Evolutionary conservation across 2,888 invertebrate species (phyloP).

Genomic region (Hipparchia sbordonii): DNA sequence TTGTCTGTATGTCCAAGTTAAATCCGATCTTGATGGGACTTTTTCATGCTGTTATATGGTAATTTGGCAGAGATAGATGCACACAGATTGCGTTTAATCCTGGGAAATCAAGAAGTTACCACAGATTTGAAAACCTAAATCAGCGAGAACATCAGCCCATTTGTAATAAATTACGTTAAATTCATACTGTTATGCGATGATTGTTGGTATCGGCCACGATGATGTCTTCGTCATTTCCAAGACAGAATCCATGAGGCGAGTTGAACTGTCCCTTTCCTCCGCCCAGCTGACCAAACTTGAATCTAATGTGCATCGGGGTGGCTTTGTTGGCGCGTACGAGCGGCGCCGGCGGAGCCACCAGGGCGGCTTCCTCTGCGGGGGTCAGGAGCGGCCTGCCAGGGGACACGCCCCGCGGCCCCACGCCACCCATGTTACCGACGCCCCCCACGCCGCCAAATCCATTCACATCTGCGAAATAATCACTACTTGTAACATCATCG

Average conservation of each 20-base stretch:
- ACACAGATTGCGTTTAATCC: too few species aligned
- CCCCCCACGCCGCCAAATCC: slow-evolving; percentile 72
- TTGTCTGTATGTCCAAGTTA: too few species aligned
- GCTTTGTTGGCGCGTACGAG: slow-evolving; percentile 87
- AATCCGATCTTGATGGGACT: too few species aligned
- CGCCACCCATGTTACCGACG: slow-evolving; percentile 73
- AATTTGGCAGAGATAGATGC: too few species aligned
- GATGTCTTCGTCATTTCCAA: slow-evolving; percentile 97
- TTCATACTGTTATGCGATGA: slow-evolving; percentile 92
- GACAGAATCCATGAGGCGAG: slow-evolving; percentile 98
- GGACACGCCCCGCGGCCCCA: slow-evolving; percentile 80
- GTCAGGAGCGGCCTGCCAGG: slow-evolving; percentile 73
- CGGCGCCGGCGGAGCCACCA: slow-evolving; percentile 77
- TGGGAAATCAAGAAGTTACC: too few species aligned
- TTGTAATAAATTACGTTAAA: background rate
- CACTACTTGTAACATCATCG: too few species aligned
- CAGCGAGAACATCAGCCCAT: too few species aligned
- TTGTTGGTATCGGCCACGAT: slow-evolving; percentile 98
- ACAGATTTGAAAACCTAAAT: too few species aligned
- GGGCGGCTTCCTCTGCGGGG: slow-evolving; percentile 72
- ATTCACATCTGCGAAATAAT: slow-evolving; percentile 67
- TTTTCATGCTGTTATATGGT: too few species aligned
- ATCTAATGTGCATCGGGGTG: slow-evolving; percentile 93
- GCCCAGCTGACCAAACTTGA: slow-evolving; percentile 97
- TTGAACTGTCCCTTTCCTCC: slow-evolving; percentile 97